Evolutionary conservation across 1,140 invertebrate genomes (phyloP).

Genomic region (Bombus impatiens): DNA sequence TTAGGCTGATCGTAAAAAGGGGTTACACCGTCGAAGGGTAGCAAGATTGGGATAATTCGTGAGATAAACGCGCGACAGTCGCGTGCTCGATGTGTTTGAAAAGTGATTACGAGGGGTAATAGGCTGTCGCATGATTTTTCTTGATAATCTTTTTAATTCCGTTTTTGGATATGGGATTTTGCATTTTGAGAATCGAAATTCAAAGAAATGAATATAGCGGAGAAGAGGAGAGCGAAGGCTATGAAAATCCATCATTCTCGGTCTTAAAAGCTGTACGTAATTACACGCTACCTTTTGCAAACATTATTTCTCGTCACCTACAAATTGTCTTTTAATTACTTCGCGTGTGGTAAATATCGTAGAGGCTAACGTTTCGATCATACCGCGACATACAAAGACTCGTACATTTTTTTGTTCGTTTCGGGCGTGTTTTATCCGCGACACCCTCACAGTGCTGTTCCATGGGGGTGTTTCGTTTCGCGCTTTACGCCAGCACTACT

Average conservation of each 20-base stretch:
- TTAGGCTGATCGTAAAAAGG: not conserved
- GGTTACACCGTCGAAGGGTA: not conserved
- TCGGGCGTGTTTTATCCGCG: not conserved
- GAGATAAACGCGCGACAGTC: not conserved
- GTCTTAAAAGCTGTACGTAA: not conserved
- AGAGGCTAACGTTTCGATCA: not conserved
- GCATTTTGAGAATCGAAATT: not conserved
- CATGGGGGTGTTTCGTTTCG: conserved; percentile 11
- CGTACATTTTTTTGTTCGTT: not conserved
- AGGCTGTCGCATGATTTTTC: not conserved
- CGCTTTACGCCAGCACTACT: conserved; percentile 6
- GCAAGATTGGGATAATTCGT: conserved; percentile 5
- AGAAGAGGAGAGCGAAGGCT: not conserved
- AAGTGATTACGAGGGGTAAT: not conserved
- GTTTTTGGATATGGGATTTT: not conserved
- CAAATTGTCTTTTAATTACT: not conserved
- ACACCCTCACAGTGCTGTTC: not conserved
- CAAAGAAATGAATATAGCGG: not conserved
- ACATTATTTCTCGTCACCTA: not conserved
- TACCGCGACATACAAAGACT: not conserved
- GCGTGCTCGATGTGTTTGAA: not conserved
- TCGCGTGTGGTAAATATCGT: no score
- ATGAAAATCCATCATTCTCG: not conserved
- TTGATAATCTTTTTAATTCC: not conserved
- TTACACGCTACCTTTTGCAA: not conserved